Base-by-base conservation (phyloP, 2,888 invertebrate species). In the Pherbina coryleti region DNA sequence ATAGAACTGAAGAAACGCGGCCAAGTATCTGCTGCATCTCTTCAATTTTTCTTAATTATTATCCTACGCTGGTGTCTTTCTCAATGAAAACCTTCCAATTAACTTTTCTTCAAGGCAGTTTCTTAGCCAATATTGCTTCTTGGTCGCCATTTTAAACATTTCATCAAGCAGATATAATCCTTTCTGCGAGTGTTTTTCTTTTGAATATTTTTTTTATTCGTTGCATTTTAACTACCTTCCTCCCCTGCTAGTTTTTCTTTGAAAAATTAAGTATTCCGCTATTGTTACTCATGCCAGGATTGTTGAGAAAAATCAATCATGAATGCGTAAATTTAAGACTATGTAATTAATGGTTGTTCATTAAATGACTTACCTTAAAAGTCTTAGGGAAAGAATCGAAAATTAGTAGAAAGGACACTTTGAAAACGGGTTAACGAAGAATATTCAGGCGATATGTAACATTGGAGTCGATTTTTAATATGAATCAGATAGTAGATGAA, bases 31-130 rank as follows among this genome's bases (percentile, higher is more conserved):
- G 74, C 31, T 17, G 62, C 53, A 62, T 73, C 62, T 74, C 75
- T 75, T 76, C 79, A 67, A 80, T 77, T 80, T 69, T 77, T 78
- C 75, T 77, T 79, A 79, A 80, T 78, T 79, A 79, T 75, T 76
- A 71, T 69, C 79, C 75, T 70, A 53, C 3, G 28, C 44, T 28
- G 49, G 74, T 72, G 75, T 78, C 55, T 55, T 55, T 34, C 64
- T 77, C 76, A 79, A 80, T 80, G 70, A 76, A 76, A 77, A 62
- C 71, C 69, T 74, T 79, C 70, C 73, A 75, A 44, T 60, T 67
- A 74, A 74, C 69, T 57, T 67, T 57, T 25, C 71, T 71, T 76
- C 11, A 44, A 25, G 19, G 44, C 5, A 34, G 55, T 67, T 37
- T 67, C 57, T 60, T n/a, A 53, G 9, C 11, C 57, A 49, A 22